Percentiles rank a stretch among this genome's conserved stretches.
These are phyloP conservation scores for Arrhopalites spinosus DNA, from an alignment of 2,888 invertebrate genomes.

Conservation along the genomic window DNA sequence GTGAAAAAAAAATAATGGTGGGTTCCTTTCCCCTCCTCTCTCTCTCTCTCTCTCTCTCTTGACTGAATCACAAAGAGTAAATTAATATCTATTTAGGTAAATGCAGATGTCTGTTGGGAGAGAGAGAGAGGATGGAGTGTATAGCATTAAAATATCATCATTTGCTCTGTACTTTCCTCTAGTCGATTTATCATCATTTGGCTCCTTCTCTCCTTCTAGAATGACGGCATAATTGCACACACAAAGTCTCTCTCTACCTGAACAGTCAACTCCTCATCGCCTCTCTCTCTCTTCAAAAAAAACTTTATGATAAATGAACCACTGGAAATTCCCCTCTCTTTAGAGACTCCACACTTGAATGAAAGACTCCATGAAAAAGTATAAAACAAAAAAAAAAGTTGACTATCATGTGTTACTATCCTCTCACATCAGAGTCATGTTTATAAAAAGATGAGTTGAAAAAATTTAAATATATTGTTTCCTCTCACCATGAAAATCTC, in stretches of 20 bases:
- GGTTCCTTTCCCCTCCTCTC: no score
- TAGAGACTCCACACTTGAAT: no score
- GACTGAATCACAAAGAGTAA: slow-evolving; percentile 22
- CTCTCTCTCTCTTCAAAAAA: neutral
- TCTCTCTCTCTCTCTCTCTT: neutral
- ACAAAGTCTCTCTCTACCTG: slow-evolving; percentile 15
- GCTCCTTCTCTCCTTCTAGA: no score
- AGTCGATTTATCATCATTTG: slow-evolving; percentile 46
- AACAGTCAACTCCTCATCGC: slow-evolving; percentile 7
- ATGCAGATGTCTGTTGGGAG: slow-evolving; percentile 23
- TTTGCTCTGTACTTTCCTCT: slow-evolving; percentile 17
- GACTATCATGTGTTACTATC: no score
- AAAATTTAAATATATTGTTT: no score
- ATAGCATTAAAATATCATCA: slow-evolving; percentile 36
- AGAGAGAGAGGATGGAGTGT: neutral
- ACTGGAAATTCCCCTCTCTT: neutral
- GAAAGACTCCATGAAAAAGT: no score
- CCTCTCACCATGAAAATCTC: no score
- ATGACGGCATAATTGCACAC: slow-evolving; percentile 44
- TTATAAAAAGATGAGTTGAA: no score
- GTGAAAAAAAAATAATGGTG: slow-evolving; percentile 6
- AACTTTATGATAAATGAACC: slow-evolving; percentile 8
- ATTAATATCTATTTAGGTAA: slow-evolving; percentile 39
- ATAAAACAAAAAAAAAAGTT: no score
- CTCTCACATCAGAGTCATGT: no score